Conservation (phyloP, 2,113 vertebrate species). For the Ciconia maguari region DNA sequence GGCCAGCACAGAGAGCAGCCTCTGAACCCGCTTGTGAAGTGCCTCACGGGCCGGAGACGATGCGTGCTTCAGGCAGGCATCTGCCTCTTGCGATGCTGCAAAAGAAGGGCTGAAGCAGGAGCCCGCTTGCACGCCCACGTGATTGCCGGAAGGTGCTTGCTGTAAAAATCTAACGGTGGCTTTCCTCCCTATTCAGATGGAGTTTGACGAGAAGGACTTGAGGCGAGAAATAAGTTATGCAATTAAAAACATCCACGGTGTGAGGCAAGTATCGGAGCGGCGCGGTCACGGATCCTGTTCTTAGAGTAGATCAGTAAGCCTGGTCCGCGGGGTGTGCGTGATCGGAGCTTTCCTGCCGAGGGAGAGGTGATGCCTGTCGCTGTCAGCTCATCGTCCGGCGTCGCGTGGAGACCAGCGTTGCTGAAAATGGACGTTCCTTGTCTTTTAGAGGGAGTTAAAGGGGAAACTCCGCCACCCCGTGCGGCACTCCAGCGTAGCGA, state of each 20-base stretch:
- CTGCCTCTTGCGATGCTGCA: background rate
- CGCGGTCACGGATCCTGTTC: background rate
- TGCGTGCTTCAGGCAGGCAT: too few species aligned
- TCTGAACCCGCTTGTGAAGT: background rate
- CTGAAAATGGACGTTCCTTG: background rate
- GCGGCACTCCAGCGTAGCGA: background rate
- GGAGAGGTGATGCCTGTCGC: background rate
- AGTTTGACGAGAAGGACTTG: constrained; percentile 95
- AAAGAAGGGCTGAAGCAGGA: background rate
- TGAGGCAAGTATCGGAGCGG: constrained; percentile 84
- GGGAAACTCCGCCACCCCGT: fast-evolving
- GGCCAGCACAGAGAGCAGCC: background rate
- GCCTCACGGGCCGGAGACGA: background rate
- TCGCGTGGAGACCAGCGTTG: fast-evolving
- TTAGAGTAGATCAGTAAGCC: background rate
- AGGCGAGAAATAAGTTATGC: constrained; percentile 95
- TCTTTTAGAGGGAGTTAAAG: background rate
- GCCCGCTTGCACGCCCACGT: background rate
- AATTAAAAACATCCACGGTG: constrained; percentile 97
- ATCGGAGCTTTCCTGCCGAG: background rate
- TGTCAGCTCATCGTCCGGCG: background rate
- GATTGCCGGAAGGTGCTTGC: background rate
- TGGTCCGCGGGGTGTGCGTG: fast-evolving
- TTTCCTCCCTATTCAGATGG: constrained; percentile 78
- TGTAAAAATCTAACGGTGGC: background rate